Evolutionary conservation across 2,113 vertebrate genomes (phyloP).

Genomic region (Rattus rattus): DNA sequence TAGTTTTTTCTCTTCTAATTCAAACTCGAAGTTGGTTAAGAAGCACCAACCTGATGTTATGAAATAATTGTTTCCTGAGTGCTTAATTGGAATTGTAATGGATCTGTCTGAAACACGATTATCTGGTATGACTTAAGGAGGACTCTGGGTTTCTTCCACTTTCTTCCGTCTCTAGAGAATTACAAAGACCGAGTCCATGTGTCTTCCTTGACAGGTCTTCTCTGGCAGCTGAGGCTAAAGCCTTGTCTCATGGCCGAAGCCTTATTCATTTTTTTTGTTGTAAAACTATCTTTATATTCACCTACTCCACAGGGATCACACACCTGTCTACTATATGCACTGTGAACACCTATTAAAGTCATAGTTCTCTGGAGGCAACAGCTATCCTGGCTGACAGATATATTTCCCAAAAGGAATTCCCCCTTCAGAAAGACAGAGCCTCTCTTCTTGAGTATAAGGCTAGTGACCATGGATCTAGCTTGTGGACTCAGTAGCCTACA

Average conservation of each 20-base stretch:
- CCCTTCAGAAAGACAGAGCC: not conserved
- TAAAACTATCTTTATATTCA: not conserved
- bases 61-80: conserved; percentile 10
- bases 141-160: not conserved
- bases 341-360: not conserved
- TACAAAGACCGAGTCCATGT: not conserved
- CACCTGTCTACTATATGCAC: not conserved
- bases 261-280: not conserved
- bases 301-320: not conserved
- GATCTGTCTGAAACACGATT: not conserved
- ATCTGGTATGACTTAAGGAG: not conserved
- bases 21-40: conserved; percentile 20
- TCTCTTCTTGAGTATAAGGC: not conserved
- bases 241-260: not conserved
- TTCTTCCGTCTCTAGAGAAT: not conserved
- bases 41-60: not conserved
- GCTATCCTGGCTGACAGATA: not conserved
- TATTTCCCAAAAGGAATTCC: not conserved
- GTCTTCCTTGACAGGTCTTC: not conserved
- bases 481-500: not conserved
- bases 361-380: not conserved
- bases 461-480: not conserved
- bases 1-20: not conserved
- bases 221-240: not conserved
- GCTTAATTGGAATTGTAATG: not conserved